These are phyloP conservation scores for Periophthalmus magnuspinnatus DNA, from an alignment of 2,797 vertebrate species.

Conservation along the genomic window DNA sequence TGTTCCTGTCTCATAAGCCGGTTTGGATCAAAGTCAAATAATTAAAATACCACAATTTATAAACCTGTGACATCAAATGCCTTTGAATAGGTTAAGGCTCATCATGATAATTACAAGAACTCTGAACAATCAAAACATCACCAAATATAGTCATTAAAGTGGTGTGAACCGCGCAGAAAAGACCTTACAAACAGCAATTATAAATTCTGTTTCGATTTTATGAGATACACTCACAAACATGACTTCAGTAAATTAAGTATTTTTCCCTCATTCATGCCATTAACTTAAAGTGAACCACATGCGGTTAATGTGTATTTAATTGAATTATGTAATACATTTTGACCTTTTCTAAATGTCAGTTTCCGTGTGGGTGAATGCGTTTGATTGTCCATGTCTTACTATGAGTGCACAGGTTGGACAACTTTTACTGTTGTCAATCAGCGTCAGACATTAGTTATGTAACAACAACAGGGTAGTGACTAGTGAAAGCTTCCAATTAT, in stretches of 20 bases:
- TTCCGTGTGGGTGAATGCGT: neutral
- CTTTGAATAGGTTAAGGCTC: neutral
- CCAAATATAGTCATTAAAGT: neutral
- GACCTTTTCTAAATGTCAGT: neutral
- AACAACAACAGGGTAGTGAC: neutral
- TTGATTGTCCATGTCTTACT: neutral
- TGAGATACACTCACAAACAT: neutral
- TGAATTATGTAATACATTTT: neutral
- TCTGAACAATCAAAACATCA: neutral
- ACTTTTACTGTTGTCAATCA: neutral
- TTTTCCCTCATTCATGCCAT: too few species aligned
- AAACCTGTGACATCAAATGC: neutral
- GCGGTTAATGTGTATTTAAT: neutral
- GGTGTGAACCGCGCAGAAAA: neutral
- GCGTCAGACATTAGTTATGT: neutral
- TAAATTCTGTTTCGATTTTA: neutral
- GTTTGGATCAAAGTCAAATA: constrained; percentile 7
- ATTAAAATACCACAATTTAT: neutral
- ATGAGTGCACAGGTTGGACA: neutral
- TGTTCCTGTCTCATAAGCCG: neutral
- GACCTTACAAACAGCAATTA: neutral
- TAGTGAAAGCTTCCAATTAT: neutral
- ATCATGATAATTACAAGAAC: neutral
- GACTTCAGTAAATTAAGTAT: too few species aligned
- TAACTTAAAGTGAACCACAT: too few species aligned